A percentile compares a stretch with the other conserved stretches of the same genome.
Conservation (phyloP, 2,888 invertebrate genomes). For the Salticus scenicus region DNA sequence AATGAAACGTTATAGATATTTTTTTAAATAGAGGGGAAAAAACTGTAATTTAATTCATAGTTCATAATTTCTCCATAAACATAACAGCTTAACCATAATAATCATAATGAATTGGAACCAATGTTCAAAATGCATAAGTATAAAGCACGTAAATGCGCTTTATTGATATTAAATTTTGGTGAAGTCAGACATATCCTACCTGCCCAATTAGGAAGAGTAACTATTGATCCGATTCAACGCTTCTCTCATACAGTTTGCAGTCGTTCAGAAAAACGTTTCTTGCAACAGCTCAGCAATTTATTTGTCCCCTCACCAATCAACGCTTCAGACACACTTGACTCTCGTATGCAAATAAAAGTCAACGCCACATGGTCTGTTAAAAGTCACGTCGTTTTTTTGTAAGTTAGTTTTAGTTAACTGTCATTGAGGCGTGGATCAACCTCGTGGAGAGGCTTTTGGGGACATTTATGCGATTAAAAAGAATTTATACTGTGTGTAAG, state of each 20-base stretch:
- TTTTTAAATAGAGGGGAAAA: no score
- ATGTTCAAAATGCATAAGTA: no score
- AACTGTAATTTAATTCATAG: no score
- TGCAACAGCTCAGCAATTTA: conserved; percentile 50
- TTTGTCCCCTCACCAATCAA: conserved; percentile 24
- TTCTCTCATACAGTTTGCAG: conserved; percentile 45
- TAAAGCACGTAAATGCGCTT: no score
- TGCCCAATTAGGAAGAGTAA: conserved; percentile 48
- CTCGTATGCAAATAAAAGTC: conserved; percentile 55
- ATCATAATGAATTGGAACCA: no score
- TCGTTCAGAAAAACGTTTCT: conserved; percentile 58
- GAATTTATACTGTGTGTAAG: no score
- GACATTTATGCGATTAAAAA: no score
- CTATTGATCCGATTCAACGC: conserved; percentile 32
- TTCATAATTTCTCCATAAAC: no score
- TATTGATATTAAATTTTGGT: no score
- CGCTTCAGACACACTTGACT: background rate
- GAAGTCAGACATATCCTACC: background rate
- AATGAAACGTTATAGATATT: no score
- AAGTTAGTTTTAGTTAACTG: background rate
- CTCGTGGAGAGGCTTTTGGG: no score
- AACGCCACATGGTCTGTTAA: conserved; percentile 53
- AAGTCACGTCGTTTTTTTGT: conserved; percentile 31
- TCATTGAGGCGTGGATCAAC: conserved; percentile 41
- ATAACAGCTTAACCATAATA: no score